phyloP scores from a whole-genome alignment of 2,888 invertebrate genomes.

The Dichetophora obliterata region DNA sequence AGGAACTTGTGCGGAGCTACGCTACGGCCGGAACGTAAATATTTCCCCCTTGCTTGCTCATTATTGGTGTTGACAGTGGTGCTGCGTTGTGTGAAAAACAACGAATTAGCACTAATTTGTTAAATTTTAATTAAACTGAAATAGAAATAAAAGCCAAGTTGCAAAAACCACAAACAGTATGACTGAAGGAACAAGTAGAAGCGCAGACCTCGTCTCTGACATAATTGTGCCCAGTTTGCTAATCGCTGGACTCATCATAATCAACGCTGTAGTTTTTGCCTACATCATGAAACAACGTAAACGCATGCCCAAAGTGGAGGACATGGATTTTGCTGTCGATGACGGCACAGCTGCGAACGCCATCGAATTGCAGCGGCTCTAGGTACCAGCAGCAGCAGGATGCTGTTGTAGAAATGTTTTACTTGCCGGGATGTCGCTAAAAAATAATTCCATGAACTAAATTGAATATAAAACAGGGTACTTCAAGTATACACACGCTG shows the following conservation, averaged over 20 bases:
- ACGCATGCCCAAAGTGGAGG: constrained; percentile 45
- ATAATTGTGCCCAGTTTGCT: constrained; percentile 57
- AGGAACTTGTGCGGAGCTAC: constrained; percentile 1
- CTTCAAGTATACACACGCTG: constrained; percentile 20
- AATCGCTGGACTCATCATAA: constrained; percentile 51
- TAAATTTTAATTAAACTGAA: constrained; percentile 1
- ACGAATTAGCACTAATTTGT: background rate
- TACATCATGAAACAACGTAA: constrained; percentile 57
- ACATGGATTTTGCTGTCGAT: constrained; percentile 38
- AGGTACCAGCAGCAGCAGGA: background rate
- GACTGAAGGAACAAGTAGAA: constrained; percentile 26
- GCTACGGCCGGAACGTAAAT: no score
- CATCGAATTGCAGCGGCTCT: constrained; percentile 60
- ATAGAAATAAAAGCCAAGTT: background rate
- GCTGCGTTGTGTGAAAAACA: no score
- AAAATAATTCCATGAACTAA: background rate
- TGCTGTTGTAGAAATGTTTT: background rate
- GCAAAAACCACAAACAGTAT: background rate
- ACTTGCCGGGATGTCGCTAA: background rate
- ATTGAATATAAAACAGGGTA: constrained; percentile 15
- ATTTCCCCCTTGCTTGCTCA: no score
- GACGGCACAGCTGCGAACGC: constrained; percentile 41
- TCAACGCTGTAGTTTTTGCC: constrained; percentile 57
- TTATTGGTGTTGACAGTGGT: no score
- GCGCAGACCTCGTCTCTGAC: constrained; percentile 55